Conservation (phyloP, 2,888 invertebrate genomes). For the Heterodera filipjevi region DNA sequence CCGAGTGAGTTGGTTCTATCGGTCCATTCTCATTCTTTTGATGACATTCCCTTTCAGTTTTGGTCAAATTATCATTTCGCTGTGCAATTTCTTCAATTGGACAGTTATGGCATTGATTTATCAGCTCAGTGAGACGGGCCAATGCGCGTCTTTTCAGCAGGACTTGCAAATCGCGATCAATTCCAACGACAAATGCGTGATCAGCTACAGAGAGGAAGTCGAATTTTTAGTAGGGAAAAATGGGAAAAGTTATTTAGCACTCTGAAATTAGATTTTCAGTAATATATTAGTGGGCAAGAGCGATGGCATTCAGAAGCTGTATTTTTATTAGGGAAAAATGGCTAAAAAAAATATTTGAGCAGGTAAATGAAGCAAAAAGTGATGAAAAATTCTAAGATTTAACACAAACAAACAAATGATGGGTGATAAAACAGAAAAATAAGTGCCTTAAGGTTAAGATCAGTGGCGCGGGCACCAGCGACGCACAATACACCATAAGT, state of each 20-base stretch:
- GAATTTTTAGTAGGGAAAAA: neutral
- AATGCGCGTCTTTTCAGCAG: conserved; percentile 32
- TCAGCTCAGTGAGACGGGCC: conserved; percentile 40
- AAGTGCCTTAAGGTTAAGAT: conserved; percentile 26
- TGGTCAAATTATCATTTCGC: conserved; percentile 16
- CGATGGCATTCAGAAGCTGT: too few relatives aligned
- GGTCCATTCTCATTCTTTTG: too few relatives aligned
- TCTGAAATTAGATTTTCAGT: too few relatives aligned
- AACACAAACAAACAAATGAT: too few relatives aligned
- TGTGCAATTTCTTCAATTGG: conserved; percentile 35
- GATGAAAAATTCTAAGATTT: too few relatives aligned
- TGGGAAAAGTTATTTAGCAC: too few relatives aligned
- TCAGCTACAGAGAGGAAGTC: conserved; percentile 40
- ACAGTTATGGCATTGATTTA: conserved; percentile 39
- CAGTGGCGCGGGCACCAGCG: conserved; percentile 33
- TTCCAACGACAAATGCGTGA: conserved; percentile 33
- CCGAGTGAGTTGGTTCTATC: conserved; percentile 40
- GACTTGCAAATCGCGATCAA: conserved; percentile 36
- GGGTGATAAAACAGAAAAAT: too few relatives aligned
- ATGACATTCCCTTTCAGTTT: conserved; percentile 28
- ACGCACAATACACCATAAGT: conserved; percentile 24
- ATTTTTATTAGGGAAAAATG: too few relatives aligned
- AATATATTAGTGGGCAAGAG: too few relatives aligned
- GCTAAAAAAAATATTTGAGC: too few relatives aligned
- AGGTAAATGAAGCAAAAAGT: too few relatives aligned